Base-by-base conservation (phyloP, 30 jellyfish, hydroid and myxozoan genomes). In the Phacellophora camtschatica region DNA sequence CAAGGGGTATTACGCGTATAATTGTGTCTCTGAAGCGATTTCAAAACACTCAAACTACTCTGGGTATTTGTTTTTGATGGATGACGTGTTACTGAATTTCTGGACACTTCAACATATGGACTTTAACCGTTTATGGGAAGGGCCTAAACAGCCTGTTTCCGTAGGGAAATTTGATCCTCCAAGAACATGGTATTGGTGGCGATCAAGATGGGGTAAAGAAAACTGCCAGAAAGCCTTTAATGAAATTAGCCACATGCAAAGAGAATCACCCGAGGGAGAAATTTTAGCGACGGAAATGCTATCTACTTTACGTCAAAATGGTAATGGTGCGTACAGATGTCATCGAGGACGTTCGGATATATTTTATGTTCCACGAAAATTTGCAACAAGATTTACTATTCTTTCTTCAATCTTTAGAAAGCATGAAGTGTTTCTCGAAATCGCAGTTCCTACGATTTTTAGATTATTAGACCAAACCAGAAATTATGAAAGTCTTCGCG, bases 271-370 rank as follows among this genome's bases (percentile, higher is more conserved):
- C 1, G 94, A 71, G 28, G 70, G 73, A 19, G 81, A 79, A 34
- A 19, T 51, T n/a, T 7, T 66, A 16, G 96, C 78, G 25, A 4
- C 57, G 3, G 85, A 63, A 24, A 7, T 84, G 69, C 58, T 84
- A 1, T 33, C 73, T 64, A 86, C 42, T 32, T 33, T 86, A 20
- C 75, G 84, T 0, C 70, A 6, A 22, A 81, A 70, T 63, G 90
- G 90, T 4, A 56, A 59, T 22, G 95, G 96, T 4, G 88, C 59
- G 9, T 4, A 31, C 31, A 71, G 85, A 33, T 94, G 99, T 69
- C 85, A 39, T 85, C 96, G 99, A 22, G 99, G 97, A 5, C 76
- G 97, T 19, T 82, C 99, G 15, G 99, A 94, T 87, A 78, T 94
- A 22, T 87, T 77, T 74, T 94, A 94, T 74, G 81, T 94, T 34